A percentile compares a stretch with the other conserved stretches of the same genome.
These are phyloP conservation scores for Eretmochelys imbricata DNA, from an alignment of 2,113 vertebrate species.

Conservation along the genomic window DNA sequence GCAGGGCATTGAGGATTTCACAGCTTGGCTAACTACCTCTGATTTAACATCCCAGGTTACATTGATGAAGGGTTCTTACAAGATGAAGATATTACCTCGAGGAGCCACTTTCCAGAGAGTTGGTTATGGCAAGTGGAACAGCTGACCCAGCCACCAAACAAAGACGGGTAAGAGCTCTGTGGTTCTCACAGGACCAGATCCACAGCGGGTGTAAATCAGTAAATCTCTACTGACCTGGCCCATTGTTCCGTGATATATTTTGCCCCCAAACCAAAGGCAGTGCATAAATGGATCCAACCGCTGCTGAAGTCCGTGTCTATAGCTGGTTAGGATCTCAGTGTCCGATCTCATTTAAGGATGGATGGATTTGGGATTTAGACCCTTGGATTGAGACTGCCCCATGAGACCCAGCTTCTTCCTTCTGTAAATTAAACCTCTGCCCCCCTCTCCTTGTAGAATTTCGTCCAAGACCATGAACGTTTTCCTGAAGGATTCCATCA, in stretches of 20 bases:
- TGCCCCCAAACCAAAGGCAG: not conserved
- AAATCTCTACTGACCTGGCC: not conserved
- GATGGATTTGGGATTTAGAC: not conserved
- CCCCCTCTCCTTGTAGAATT: constrained; percentile 56
- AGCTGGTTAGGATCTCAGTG: not conserved
- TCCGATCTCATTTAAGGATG: not conserved
- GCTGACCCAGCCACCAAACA: not conserved
- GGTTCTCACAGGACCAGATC: not conserved
- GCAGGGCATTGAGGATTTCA: not conserved
- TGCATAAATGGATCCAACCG: not conserved
- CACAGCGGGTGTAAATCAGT: not conserved
- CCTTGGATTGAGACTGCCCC: not conserved
- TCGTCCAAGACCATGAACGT: constrained; percentile 54
- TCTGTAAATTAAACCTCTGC: not conserved
- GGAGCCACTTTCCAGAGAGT: constrained; percentile 80
- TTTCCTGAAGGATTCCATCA: constrained; percentile 89
- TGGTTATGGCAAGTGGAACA: constrained; percentile 78
- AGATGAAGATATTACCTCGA: constrained; percentile 63
- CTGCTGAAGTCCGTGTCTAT: not conserved
- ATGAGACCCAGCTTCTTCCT: not conserved
- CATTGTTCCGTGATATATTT: not conserved
- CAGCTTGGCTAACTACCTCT: not conserved
- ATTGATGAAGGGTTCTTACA: constrained; percentile 36
- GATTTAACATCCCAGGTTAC: constrained; percentile 62
- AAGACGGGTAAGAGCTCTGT: constrained; percentile 66